Conservation (phyloP, 2,797 vertebrate species). For the Cephalopachus bancanus region DNA sequence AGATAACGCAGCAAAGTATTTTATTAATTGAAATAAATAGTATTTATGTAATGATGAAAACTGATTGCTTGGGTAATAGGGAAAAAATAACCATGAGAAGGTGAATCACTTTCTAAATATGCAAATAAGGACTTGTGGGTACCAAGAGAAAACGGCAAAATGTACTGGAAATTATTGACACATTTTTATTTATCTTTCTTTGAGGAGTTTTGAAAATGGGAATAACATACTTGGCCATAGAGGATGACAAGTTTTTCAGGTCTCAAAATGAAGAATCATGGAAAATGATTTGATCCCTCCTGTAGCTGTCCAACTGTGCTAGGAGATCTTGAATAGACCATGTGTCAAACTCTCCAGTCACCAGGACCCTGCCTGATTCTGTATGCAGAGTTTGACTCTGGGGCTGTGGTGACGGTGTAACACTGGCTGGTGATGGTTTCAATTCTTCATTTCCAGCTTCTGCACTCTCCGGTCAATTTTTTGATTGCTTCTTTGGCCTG, state of each 20-base stretch:
- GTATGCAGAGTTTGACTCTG: constrained; percentile 84
- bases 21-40: neutral
- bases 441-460: constrained; percentile 92
- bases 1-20: neutral
- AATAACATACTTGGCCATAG: neutral
- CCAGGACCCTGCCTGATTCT: constrained; percentile 82
- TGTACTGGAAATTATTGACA: neutral
- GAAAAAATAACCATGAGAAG: neutral
- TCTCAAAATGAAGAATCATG: neutral
- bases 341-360: constrained; percentile 87
- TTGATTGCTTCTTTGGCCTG: constrained; percentile 92
- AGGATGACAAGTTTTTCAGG: neutral
- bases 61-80: neutral
- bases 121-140: neutral
- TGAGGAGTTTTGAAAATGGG: neutral
- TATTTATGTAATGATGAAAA: neutral
- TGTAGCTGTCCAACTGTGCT: constrained; percentile 79
- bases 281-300: neutral
- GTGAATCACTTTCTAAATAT: neutral
- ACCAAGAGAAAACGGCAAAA: neutral
- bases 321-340: constrained; percentile 85
- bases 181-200: neutral
- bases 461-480: constrained; percentile 90
- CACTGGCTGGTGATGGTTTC: constrained; percentile 92
- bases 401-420: constrained; percentile 88